Percentiles rank a stretch among this genome's conserved stretches.
Evolutionary conservation across 2,797 vertebrate genomes (phyloP).

Genomic region (Sebastes taczanowskii): DNA sequence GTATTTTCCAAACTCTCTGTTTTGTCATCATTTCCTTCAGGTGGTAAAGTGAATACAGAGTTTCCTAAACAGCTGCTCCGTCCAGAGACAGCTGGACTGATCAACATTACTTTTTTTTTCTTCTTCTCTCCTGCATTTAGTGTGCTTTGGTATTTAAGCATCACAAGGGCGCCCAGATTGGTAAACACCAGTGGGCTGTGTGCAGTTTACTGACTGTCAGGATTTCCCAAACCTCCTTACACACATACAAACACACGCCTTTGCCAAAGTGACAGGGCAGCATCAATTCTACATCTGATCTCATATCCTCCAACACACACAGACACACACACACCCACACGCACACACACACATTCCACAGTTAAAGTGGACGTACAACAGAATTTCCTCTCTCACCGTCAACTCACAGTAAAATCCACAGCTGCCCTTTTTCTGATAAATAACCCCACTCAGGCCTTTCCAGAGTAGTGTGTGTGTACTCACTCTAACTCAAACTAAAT

Average conservation of each 20-base stretch:
- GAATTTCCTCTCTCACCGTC: constrained; percentile 13
- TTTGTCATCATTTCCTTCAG: background rate
- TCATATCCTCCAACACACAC: background rate
- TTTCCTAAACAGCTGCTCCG: constrained; percentile 1
- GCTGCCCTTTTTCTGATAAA: constrained; percentile 49
- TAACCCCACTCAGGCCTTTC: constrained; percentile 37
- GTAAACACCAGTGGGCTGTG: constrained; percentile 18
- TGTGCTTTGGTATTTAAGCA: background rate
- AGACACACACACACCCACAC: background rate
- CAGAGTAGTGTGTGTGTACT: background rate
- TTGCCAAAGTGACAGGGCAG: background rate
- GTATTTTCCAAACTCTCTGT: background rate
- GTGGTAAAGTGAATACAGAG: background rate
- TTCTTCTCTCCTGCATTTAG: background rate
- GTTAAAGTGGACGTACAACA: background rate
- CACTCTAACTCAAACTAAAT: constrained; percentile 45
- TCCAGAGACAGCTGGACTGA: background rate
- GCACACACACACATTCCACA: background rate
- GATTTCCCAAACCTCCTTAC: background rate
- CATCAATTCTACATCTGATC: background rate
- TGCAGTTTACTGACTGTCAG: constrained; percentile 5
- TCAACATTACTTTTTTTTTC: background rate
- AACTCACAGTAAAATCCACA: constrained; percentile 17
- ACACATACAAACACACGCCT: background rate
- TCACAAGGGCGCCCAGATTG: background rate